Percentiles rank a stretch among this genome's conserved stretches.
phyloP scores from a whole-genome alignment of 2,888 invertebrate genomes.

The Pachliopta kotzebuea region DNA sequence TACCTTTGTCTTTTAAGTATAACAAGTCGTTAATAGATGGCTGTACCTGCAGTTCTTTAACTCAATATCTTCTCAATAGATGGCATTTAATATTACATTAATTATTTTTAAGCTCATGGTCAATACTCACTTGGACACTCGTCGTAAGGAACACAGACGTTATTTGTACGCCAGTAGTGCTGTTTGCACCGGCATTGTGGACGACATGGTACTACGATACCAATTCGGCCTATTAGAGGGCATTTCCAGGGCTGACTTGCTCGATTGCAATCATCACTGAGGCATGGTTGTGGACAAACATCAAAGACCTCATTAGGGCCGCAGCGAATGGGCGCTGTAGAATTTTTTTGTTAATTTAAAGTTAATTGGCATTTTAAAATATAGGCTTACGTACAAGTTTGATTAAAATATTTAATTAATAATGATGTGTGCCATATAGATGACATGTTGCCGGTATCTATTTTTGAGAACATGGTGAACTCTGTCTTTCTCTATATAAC shows the following conservation, averaged over 20 bases:
- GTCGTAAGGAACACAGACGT: slow-evolving; percentile 47
- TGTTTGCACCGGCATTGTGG: slow-evolving; percentile 47
- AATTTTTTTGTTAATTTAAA: not conserved
- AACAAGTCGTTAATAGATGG: too few species aligned
- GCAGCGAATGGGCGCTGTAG: slow-evolving; percentile 45
- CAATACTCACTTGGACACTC: slow-evolving; percentile 43
- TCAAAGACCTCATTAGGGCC: slow-evolving; percentile 42
- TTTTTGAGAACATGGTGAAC: too few species aligned
- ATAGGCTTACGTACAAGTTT: not conserved
- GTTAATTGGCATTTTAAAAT: not conserved
- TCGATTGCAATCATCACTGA: slow-evolving; percentile 45
- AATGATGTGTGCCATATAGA: too few species aligned
- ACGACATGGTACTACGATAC: slow-evolving; percentile 35
- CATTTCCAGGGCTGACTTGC: slow-evolving; percentile 43
- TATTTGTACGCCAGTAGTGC: slow-evolving; percentile 44
- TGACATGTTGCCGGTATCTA: too few species aligned
- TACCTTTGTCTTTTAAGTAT: too few species aligned
- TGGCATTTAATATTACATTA: not conserved
- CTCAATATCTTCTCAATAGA: too few species aligned
- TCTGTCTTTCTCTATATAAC: too few species aligned
- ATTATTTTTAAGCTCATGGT: not conserved
- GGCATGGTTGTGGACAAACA: slow-evolving; percentile 47
- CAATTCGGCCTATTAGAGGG: slow-evolving; percentile 36
- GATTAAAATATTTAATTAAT: too few species aligned
- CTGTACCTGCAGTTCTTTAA: too few species aligned